Evolutionary conservation across 2,113 vertebrate genomes (phyloP).

Genomic region (Xiphorhynchus elegans): DNA sequence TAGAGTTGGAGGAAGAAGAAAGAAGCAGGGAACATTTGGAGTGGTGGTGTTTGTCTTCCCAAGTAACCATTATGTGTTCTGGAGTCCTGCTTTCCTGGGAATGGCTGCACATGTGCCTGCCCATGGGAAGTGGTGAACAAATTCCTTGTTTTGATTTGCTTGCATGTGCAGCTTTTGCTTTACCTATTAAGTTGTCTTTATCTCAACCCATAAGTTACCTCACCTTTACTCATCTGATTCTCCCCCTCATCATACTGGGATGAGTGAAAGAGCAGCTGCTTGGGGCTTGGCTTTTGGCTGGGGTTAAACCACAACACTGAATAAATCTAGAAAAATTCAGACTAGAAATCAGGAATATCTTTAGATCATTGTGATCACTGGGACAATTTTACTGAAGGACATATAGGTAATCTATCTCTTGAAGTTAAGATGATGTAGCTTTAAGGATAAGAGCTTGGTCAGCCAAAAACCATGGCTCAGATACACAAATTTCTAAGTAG

Average conservation of each 20-base stretch:
- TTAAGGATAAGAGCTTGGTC: not conserved
- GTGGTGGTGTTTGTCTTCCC: not conserved
- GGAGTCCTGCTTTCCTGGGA: not conserved
- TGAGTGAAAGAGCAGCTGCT: not conserved
- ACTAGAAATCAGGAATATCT: not conserved
- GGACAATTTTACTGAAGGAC: not conserved
- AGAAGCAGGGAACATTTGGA: not conserved
- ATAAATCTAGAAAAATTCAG: not conserved
- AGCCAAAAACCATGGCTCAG: not conserved
- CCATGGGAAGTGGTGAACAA: not conserved
- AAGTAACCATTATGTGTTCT: not conserved
- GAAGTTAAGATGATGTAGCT: not conserved
- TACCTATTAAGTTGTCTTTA: not conserved
- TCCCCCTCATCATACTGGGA: not conserved
- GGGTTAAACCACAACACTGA: not conserved
- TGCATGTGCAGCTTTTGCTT: not conserved
- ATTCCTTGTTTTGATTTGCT: not conserved
- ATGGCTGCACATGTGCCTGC: not conserved
- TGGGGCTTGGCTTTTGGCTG: not conserved
- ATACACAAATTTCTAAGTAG: not conserved
- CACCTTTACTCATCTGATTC: not conserved
- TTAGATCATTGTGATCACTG: not conserved
- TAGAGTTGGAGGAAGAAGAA: not conserved
- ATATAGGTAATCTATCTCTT: not conserved
- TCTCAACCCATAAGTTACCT: not conserved